Evolutionary conservation across 2,797 vertebrate species (phyloP).

Genomic region (Loris lydekkerianus): DNA sequence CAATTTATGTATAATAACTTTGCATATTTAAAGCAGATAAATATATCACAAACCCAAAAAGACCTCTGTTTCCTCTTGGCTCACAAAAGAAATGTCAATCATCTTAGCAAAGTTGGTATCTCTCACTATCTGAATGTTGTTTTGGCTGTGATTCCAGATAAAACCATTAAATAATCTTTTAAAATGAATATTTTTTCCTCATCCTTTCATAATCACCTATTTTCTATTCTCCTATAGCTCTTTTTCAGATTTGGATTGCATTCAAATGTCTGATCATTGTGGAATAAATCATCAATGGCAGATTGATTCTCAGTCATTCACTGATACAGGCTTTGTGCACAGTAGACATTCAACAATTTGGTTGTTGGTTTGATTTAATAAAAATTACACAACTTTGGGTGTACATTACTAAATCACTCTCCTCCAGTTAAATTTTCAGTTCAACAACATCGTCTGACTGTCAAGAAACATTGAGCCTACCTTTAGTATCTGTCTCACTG

Average conservation of each 20-base stretch:
- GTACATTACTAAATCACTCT: neutral
- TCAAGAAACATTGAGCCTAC: neutral
- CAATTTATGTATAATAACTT: neutral
- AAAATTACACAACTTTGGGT: slow-evolving; percentile 36
- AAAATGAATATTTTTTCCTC: neutral
- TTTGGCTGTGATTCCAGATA: neutral
- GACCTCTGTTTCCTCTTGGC: neutral
- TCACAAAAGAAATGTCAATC: neutral
- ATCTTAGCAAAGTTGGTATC: neutral
- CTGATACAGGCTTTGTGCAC: neutral
- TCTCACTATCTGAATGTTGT: neutral
- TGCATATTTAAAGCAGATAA: slow-evolving; percentile 1
- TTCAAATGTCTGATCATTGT: neutral
- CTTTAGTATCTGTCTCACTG: neutral
- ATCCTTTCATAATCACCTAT: neutral
- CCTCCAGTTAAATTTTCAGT: slow-evolving; percentile 34
- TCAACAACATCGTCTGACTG: neutral
- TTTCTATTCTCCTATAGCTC: neutral
- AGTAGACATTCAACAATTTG: slow-evolving; percentile 35
- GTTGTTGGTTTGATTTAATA: slow-evolving; percentile 41
- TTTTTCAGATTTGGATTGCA: neutral
- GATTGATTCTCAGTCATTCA: neutral
- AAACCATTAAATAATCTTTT: neutral
- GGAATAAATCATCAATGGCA: neutral
- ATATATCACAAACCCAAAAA: neutral